phyloP scores from a whole-genome alignment of 30 jellyfish, hydroid and myxozoan genomes.

The Calvadosia cruxmelitensis region DNA sequence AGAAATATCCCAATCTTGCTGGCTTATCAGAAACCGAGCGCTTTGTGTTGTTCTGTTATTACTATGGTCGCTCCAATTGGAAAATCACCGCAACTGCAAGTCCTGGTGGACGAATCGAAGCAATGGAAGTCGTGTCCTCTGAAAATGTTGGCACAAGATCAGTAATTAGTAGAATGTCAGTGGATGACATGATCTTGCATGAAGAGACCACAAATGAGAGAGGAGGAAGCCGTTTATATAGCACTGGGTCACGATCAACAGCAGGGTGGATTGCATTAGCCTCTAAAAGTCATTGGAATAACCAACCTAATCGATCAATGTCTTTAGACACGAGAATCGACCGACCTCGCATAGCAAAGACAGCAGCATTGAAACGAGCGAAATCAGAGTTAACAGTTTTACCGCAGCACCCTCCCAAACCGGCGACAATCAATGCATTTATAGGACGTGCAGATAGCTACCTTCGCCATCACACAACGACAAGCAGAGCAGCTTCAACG shows the following conservation, averaged over 20 bases:
- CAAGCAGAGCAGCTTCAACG: too few relatives aligned
- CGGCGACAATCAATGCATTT: not conserved
- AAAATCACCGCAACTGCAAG: not conserved
- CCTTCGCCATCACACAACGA: not conserved
- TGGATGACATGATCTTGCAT: not conserved
- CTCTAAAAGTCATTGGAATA: not conserved
- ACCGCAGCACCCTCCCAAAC: not conserved
- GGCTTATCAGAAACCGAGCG: not conserved
- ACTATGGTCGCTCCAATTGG: not conserved
- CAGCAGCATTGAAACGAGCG: not conserved
- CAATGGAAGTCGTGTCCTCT: not conserved
- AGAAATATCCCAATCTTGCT: not conserved
- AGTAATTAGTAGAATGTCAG: not conserved
- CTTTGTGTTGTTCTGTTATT: not conserved
- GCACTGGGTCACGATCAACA: not conserved
- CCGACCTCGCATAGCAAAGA: not conserved
- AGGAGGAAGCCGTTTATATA: not conserved
- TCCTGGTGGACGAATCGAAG: not conserved
- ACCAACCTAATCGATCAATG: not conserved
- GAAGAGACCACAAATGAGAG: not conserved
- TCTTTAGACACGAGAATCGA: not conserved
- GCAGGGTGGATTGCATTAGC: not conserved
- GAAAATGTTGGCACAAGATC: not conserved
- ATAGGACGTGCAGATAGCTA: not conserved
- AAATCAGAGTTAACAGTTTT: not conserved